phyloP scores from a whole-genome alignment of 2,888 invertebrate genomes.

The Hirtodrosophila alboralis region DNA sequence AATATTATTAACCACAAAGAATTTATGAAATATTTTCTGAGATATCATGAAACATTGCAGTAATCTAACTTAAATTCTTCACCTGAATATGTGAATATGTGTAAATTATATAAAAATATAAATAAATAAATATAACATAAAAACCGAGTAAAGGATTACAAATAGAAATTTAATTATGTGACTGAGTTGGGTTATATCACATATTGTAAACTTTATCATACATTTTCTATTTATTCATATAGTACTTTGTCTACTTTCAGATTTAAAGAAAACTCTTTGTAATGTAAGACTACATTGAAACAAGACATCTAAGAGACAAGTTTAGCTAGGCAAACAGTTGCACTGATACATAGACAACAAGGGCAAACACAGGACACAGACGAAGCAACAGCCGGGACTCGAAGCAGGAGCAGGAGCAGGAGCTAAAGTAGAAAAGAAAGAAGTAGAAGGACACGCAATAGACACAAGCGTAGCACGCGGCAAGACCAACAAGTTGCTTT shows the following conservation, averaged over 20 bases:
- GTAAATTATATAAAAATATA: too few relatives aligned
- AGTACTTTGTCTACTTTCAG: too few relatives aligned
- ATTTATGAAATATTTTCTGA: too few relatives aligned
- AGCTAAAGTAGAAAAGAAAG: constrained; percentile 1
- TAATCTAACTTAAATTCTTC: too few relatives aligned
- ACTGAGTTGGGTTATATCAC: too few relatives aligned
- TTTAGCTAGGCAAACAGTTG: constrained; percentile 24
- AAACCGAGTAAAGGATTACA: too few relatives aligned
- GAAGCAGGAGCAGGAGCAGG: constrained; percentile 2
- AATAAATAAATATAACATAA: too few relatives aligned
- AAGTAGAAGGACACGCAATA: background rate
- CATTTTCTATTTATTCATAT: background rate
- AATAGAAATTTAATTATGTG: too few relatives aligned
- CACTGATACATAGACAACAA: constrained; percentile 10
- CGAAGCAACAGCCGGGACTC: constrained; percentile 17
- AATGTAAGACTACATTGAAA: constrained; percentile 57
- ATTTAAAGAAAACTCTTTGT: constrained; percentile 36
- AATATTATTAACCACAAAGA: too few relatives aligned
- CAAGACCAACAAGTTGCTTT: constrained; percentile 51
- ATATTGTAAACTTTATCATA: background rate
- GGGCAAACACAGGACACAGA: constrained; percentile 12
- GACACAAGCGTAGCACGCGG: background rate
- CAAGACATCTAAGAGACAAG: constrained; percentile 23
- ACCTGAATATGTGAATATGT: too few relatives aligned
- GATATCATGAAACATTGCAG: too few relatives aligned